These are phyloP conservation scores for Syngnathus typhle DNA, from an alignment of 2,113 vertebrate genomes.

Conservation along the genomic window DNA sequence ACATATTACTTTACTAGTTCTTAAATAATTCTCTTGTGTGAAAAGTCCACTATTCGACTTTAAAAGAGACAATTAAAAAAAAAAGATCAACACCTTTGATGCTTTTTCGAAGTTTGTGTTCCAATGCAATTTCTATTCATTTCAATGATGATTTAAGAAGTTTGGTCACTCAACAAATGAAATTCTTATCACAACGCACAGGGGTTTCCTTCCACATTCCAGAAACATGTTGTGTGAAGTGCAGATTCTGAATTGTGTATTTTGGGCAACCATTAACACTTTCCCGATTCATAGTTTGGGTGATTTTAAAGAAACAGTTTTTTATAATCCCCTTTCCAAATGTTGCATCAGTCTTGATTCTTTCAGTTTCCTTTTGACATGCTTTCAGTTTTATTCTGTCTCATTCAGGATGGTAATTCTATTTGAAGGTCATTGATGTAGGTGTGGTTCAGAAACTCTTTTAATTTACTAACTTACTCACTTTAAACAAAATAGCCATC, in stretches of 20 bases:
- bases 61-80: too few species aligned
- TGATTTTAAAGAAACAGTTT: background rate
- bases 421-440: background rate
- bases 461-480: background rate
- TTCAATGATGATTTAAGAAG: too few species aligned
- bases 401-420: background rate
- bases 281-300: background rate
- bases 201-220: too few species aligned
- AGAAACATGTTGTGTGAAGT: too few species aligned
- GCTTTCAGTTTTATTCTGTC: conserved; percentile 4
- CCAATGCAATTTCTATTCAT: too few species aligned
- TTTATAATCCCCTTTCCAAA: background rate
- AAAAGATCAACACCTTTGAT: too few species aligned
- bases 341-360: background rate
- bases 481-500: background rate
- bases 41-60: too few species aligned
- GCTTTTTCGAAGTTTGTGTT: too few species aligned
- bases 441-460: background rate
- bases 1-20: too few species aligned
- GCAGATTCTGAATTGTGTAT: background rate
- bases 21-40: background rate
- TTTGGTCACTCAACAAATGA: too few species aligned
- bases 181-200: too few species aligned
- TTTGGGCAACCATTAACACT: background rate
- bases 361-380: background rate